phyloP scores from a whole-genome alignment of 2,888 invertebrate genomes.

The Harpalus rufipes region DNA sequence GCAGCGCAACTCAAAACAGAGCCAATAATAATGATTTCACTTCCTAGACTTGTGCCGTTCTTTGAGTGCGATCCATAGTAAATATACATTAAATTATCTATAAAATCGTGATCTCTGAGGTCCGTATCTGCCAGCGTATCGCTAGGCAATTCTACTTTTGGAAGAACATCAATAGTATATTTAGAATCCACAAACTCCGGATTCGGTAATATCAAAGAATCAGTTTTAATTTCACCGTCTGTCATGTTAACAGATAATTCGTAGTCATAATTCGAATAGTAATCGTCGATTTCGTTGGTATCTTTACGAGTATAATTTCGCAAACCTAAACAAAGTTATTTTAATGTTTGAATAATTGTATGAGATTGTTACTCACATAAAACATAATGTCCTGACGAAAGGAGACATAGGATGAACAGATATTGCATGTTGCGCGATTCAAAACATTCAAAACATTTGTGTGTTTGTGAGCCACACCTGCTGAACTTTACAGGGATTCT shows the following conservation, averaged over 20 bases:
- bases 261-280: conserved; percentile 76
- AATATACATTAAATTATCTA: conserved; percentile 86
- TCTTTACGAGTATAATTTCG: conserved; percentile 71
- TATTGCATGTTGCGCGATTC: conserved; percentile 58
- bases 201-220: conserved; percentile 75
- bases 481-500: conserved; percentile 33
- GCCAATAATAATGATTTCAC: conserved; percentile 77
- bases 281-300: conserved; percentile 73
- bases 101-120: conserved; percentile 84
- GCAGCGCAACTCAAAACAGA: conserved; percentile 78
- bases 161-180: conserved; percentile 77
- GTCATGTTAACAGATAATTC: conserved; percentile 73
- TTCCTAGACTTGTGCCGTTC: conserved; percentile 79
- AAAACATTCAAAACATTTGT: conserved; percentile 44
- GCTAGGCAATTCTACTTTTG: conserved; percentile 81
- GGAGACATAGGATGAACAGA: conserved; percentile 57
- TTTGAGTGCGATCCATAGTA: conserved; percentile 82
- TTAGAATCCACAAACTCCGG: conserved; percentile 74
- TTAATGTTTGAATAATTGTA: conserved; percentile 3
- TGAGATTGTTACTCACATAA: conserved; percentile 56
- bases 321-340: conserved; percentile 67
- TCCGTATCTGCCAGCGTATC: conserved; percentile 83
- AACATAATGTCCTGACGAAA: conserved; percentile 44
- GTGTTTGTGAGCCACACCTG: conserved; percentile 54
- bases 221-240: conserved; percentile 72